Evolutionary conservation across 2,888 invertebrate genomes (phyloP).

Genomic region (Danaus chrysippus): DNA sequence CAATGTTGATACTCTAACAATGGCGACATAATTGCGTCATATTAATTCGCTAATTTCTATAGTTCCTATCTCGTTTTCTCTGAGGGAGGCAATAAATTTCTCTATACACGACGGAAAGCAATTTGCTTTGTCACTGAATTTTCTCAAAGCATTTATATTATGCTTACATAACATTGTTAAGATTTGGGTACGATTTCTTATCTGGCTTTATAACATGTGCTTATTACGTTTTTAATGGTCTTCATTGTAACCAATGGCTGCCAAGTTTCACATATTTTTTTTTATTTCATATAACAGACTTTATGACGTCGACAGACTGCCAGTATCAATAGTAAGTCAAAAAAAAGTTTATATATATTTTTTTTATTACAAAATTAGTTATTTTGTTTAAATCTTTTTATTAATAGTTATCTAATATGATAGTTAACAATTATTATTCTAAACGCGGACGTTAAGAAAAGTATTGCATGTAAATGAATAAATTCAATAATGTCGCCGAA

Average conservation of each 20-base stretch:
- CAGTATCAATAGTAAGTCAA: no score
- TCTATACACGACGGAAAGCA: conserved; percentile 40
- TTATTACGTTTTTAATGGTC: not conserved
- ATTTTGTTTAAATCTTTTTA: no score
- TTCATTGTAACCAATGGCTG: not conserved
- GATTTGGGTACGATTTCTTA: conserved; percentile 28
- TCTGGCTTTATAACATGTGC: conserved; percentile 14
- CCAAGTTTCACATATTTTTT: no score
- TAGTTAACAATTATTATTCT: conserved; percentile 42
- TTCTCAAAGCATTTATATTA: conserved; percentile 36
- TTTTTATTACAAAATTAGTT: no score
- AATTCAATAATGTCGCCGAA: conserved; percentile 76
- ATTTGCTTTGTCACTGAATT: conserved; percentile 44
- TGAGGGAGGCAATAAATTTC: conserved; percentile 46
- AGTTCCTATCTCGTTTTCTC: conserved; percentile 35
- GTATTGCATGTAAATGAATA: conserved; percentile 66
- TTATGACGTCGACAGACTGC: no score
- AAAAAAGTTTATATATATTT: no score
- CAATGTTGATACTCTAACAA: conserved; percentile 17
- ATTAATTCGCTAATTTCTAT: conserved; percentile 47
- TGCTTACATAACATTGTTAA: conserved; percentile 31
- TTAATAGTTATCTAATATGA: no score
- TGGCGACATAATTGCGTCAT: conserved; percentile 52
- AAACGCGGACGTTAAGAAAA: conserved; percentile 69
- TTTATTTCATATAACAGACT: no score